A percentile compares a stretch with the other conserved stretches of the same genome.
phyloP scores from a whole-genome alignment of 2,113 vertebrate species.

The Saccopteryx leptura region DNA sequence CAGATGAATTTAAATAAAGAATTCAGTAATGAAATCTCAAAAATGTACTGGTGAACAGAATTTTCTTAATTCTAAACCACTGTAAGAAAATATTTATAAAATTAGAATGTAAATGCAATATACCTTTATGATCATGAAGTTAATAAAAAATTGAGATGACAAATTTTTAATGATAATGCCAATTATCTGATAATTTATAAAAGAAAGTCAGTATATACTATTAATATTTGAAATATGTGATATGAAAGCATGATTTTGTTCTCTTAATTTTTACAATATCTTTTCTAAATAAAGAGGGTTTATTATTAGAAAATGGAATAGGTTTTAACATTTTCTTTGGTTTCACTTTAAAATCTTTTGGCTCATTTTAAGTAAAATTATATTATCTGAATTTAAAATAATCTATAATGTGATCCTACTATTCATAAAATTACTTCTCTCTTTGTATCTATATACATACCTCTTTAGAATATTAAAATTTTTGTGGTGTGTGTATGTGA shows the following conservation, averaged over 20 bases:
- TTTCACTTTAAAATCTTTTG: conserved; percentile 19
- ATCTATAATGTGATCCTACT: background rate
- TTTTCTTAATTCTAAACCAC: background rate
- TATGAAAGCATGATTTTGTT: background rate
- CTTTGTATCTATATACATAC: background rate
- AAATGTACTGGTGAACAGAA: background rate
- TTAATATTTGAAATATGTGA: background rate
- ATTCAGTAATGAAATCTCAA: background rate
- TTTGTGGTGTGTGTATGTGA: background rate
- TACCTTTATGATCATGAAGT: background rate
- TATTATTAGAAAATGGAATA: background rate
- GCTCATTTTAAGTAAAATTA: background rate
- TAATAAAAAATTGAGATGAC: background rate
- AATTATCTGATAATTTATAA: background rate
- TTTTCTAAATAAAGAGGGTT: background rate
- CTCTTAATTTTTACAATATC: background rate
- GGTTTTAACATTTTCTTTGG: background rate
- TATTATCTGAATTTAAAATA: conserved; percentile 10
- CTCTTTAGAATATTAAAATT: background rate
- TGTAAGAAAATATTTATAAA: background rate
- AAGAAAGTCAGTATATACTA: background rate
- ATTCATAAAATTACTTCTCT: background rate
- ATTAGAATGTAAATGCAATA: background rate
- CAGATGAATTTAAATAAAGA: conserved; percentile 1
- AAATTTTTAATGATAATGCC: background rate